Conservation (phyloP, 1,140 invertebrate species). For the Heterodera schachtii region DNA sequence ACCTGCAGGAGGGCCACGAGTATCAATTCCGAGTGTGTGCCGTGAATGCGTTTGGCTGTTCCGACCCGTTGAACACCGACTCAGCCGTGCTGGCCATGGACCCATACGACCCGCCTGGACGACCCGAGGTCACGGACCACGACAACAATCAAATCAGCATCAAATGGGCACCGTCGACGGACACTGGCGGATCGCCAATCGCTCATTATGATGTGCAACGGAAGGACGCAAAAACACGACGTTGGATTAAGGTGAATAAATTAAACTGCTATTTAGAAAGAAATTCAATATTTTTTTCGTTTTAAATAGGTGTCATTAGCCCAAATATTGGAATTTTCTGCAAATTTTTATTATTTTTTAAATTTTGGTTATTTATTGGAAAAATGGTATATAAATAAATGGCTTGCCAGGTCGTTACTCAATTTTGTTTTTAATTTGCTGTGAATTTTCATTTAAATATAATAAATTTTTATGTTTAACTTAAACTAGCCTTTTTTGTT, state of each 20-base stretch:
- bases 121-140: slow-evolving; percentile 81
- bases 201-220: slow-evolving; percentile 69
- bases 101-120: slow-evolving; percentile 85
- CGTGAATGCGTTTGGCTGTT: slow-evolving; percentile 89
- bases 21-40: slow-evolving; percentile 92
- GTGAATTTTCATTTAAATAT: too few species aligned
- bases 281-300: too few species aligned
- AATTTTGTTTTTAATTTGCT: too few species aligned
- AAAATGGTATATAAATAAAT: too few species aligned
- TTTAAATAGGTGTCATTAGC: too few species aligned
- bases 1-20: slow-evolving; percentile 90
- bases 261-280: too few species aligned
- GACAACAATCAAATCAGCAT: slow-evolving; percentile 91
- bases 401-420: too few species aligned
- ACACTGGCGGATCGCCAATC: slow-evolving; percentile 65
- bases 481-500: too few species aligned
- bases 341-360: too few species aligned
- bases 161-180: slow-evolving; percentile 67
- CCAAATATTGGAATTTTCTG: too few species aligned
- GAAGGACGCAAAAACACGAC: slow-evolving; percentile 85
- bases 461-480: too few species aligned
- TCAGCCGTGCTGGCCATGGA: slow-evolving; percentile 86
- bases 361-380: too few species aligned
- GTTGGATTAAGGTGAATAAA: slow-evolving; percentile 92
- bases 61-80: slow-evolving; percentile 82